A percentile compares a stretch with the other conserved stretches of the same genome.
Conservation (phyloP, 2,797 vertebrate species). For the Anguilla megastoma region DNA sequence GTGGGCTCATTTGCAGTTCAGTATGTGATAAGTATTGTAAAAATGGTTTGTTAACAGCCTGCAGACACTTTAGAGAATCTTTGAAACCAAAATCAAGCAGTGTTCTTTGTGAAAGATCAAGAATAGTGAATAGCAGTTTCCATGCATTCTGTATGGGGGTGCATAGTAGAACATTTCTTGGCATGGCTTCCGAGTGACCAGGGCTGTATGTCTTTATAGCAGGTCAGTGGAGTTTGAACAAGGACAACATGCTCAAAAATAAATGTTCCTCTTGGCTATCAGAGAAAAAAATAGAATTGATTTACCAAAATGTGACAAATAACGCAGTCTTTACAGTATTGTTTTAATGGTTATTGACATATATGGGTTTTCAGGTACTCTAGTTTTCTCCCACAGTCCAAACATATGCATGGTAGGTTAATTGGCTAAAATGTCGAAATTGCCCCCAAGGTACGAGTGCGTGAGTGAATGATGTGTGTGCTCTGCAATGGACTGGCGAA, state of each 20-base stretch:
- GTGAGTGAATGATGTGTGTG: no score
- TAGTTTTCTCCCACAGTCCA: no score
- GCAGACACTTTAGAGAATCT: background rate
- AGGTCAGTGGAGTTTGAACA: background rate
- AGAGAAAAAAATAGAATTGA: no score
- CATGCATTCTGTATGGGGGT: background rate
- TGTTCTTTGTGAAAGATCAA: background rate
- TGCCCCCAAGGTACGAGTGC: no score
- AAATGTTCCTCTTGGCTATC: no score
- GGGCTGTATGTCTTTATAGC: no score
- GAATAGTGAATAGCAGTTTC: background rate
- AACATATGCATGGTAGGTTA: no score
- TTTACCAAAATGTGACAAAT: background rate
- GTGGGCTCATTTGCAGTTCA: background rate
- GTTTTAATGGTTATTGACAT: background rate
- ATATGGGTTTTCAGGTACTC: background rate
- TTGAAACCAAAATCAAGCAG: background rate
- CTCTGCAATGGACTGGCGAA: no score
- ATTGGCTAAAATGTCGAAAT: no score
- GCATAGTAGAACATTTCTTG: background rate
- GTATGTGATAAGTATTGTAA: background rate
- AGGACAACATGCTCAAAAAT: background rate
- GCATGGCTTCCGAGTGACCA: background rate
- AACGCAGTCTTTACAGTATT: background rate
- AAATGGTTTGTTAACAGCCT: background rate